phyloP scores from a whole-genome alignment of 2,797 vertebrate genomes.

The Rhinophrynus dorsalis region DNA sequence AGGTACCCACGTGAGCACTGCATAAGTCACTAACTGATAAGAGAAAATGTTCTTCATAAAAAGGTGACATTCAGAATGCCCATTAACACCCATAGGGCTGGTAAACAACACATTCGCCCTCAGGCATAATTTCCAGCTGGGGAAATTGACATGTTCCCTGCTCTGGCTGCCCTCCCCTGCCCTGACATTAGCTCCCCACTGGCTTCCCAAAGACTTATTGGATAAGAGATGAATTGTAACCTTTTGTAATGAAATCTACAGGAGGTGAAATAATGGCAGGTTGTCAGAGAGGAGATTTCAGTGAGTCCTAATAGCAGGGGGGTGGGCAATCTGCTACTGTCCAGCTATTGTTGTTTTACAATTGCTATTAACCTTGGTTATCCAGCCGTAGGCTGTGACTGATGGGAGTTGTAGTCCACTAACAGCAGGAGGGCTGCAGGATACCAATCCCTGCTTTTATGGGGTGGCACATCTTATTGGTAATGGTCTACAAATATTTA shows the following conservation, averaged over 20 bases:
- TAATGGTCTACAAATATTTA: too few relatives aligned
- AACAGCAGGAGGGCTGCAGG: too few relatives aligned
- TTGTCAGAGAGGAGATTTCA: constrained; percentile 8
- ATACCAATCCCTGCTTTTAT: too few relatives aligned
- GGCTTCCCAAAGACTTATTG: constrained; percentile 29
- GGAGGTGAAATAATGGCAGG: neutral
- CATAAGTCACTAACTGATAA: too few relatives aligned
- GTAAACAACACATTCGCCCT: constrained; percentile 24
- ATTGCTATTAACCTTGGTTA: too few relatives aligned
- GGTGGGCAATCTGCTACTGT: too few relatives aligned
- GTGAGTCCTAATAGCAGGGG: too few relatives aligned
- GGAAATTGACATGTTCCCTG: constrained; percentile 34
- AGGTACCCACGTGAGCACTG: too few relatives aligned
- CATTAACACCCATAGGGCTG: constrained; percentile 6
- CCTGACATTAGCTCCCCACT: constrained; percentile 29
- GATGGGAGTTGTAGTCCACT: too few relatives aligned
- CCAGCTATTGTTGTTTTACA: too few relatives aligned
- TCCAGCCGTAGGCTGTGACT: too few relatives aligned
- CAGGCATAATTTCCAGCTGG: constrained; percentile 28
- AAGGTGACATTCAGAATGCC: neutral
- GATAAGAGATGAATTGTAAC: constrained; percentile 3
- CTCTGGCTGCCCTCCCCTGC: constrained; percentile 2
- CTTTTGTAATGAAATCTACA: constrained; percentile 6
- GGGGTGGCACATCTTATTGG: too few relatives aligned
- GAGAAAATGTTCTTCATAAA: neutral